Base-by-base conservation (phyloP, 2,113 vertebrate species). In the Chionis minor region DNA sequence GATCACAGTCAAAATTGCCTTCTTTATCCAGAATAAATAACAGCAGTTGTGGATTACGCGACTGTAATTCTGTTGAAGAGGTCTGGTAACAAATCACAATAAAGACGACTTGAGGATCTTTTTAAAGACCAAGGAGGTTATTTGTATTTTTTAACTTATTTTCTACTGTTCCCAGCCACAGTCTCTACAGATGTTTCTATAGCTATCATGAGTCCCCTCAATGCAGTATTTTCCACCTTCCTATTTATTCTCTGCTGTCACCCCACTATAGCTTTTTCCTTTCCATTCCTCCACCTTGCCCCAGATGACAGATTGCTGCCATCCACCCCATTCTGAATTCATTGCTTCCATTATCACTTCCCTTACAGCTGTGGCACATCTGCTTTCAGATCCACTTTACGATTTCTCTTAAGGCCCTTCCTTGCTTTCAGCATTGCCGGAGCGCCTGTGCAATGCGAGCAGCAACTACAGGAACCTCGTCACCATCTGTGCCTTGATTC, bases 11-110 rank as follows among this genome's bases (percentile, higher is more conserved):
- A 96, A 97, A 97, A 90, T 52, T 94, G 75, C 73, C 80, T 71
- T 52, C 84, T 80, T 97, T 75, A 94, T 75, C 94, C 90, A 75
- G 77, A 89, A 96, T 95, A 97, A 96, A 96, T 92, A 89, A 81
- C 87, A 84, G 86, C 73, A 73, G 45, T 75, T 78, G 91, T 67
- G 63, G 90, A 91, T 96, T 91, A 75, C 2, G 13, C 1, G 32
- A 27, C 61, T 90, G 54, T 74, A 96, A 94, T 94, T 94, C 92
- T 89, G 74, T 13, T 45, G 81, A 87, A 72, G 67, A 86, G 62
- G 45, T 44, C 52, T 54, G 49, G 69, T 67, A 56, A 58, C 59
- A 96, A 92, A 97, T 91, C 87, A 92, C 1, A 0, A 74, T 20
- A 67, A 91, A 66, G 69, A 74, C 0, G 2, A 85, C 67, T 75